Percentiles rank a stretch among this genome's conserved stretches.
Evolutionary conservation across 2,113 vertebrate species (phyloP).

Genomic region (Nettapus auritus): DNA sequence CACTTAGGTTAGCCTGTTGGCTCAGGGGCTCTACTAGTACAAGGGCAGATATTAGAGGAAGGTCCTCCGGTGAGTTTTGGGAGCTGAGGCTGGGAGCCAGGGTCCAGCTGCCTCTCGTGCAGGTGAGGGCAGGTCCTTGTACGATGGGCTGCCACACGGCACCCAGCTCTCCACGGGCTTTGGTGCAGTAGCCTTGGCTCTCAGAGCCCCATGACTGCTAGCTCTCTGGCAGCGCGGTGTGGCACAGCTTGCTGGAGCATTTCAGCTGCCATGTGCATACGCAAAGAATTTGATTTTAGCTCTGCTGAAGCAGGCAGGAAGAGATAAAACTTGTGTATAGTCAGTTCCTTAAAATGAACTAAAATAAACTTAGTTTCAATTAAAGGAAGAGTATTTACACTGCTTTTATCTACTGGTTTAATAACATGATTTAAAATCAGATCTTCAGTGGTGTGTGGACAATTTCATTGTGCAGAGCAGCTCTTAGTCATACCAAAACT

Average conservation of each 20-base stretch:
- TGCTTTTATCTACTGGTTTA: constrained; percentile 46
- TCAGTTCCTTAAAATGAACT: constrained; percentile 9
- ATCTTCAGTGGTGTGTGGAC: not conserved
- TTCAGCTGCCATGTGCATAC: not conserved
- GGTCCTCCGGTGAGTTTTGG: not conserved
- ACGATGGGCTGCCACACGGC: rapidly evolving
- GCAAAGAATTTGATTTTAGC: not conserved
- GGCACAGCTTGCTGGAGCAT: not conserved
- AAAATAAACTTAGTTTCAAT: constrained; percentile 55
- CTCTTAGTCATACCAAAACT: not conserved
- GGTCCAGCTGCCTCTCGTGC: not conserved
- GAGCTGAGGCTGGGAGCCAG: not conserved
- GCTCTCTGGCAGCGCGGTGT: not conserved
- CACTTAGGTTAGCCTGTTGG: rapidly evolving
- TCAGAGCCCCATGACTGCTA: no score
- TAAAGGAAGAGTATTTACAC: constrained; percentile 44
- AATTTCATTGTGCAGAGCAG: constrained; percentile 5
- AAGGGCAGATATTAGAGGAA: not conserved
- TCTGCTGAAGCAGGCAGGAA: not conserved
- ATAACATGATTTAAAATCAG: not conserved
- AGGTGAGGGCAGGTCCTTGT: not conserved
- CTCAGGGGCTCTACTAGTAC: not conserved
- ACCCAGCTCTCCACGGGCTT: not conserved
- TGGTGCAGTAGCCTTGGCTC: not conserved
- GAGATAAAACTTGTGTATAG: constrained; percentile 56